These are phyloP conservation scores for Synanthedon vespiformis DNA, from an alignment of 2,888 invertebrate species.

Conservation along the genomic window DNA sequence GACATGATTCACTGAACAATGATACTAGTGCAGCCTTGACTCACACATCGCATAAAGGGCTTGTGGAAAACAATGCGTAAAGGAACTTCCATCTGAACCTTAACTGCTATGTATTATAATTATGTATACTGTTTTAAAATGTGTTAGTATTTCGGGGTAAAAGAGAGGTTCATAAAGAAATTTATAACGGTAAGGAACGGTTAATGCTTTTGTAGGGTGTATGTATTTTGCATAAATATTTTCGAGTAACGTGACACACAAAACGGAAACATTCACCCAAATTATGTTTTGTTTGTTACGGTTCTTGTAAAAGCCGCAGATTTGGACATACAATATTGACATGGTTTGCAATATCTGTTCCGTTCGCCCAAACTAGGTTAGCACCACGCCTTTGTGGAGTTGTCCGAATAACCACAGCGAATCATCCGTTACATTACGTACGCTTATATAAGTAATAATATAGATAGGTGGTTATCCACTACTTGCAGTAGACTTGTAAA, in stretches of 20 bases:
- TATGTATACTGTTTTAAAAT: background rate
- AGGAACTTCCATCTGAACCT: background rate
- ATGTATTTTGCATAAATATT: background rate
- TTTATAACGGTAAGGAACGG: background rate
- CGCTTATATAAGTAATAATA: background rate
- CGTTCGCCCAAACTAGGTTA: background rate
- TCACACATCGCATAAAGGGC: background rate
- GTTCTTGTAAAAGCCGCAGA: background rate
- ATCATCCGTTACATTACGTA: background rate
- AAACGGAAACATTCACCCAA: background rate
- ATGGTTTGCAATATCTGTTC: background rate
- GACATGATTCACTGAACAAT: conserved; percentile 20
- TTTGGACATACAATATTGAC: background rate
- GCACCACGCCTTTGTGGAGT: background rate
- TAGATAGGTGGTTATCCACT: background rate
- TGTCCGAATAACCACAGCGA: background rate
- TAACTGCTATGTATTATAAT: too few species aligned
- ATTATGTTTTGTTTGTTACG: background rate
- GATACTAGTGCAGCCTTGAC: background rate
- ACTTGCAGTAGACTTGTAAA: too few species aligned
- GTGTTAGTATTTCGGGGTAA: background rate
- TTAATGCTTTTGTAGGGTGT: background rate
- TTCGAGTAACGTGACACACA: background rate
- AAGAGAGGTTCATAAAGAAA: background rate
- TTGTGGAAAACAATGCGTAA: background rate